Conservation (phyloP, 2,888 invertebrate genomes). For the Eristalinus aeneus region DNA sequence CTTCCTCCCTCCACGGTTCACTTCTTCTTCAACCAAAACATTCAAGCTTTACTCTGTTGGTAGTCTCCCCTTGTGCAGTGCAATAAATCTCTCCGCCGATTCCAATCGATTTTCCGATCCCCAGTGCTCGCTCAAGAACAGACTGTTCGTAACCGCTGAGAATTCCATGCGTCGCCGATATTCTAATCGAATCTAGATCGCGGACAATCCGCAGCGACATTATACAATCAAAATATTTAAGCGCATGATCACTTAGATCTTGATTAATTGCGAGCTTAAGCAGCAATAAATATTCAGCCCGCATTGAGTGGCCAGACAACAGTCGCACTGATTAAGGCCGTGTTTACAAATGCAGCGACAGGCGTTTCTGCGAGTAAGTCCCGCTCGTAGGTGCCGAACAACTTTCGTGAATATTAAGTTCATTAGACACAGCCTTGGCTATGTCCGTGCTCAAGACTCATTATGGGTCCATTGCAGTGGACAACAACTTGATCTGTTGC, state of each 20-base stretch:
- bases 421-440: conserved; percentile 35
- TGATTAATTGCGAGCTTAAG: conserved; percentile 34
- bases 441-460: conserved; percentile 13
- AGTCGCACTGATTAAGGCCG: conserved; percentile 35
- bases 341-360: conserved; percentile 37
- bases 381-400: conserved; percentile 35
- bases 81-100: background rate
- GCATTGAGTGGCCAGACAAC: conserved; percentile 28
- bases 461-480: background rate
- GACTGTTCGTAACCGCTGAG: background rate
- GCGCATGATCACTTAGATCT: conserved; percentile 27
- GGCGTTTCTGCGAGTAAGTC: background rate
- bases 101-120: background rate
- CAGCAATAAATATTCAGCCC: conserved; percentile 47
- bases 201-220: conserved; percentile 23
- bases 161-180: background rate
- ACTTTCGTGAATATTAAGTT: conserved; percentile 49
- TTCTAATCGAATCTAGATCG: background rate
- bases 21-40: too few species aligned
- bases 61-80: too few species aligned
- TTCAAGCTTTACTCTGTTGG: too few species aligned
- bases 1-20: too few species aligned
- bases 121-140: background rate
- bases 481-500: background rate
- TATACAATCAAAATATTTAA: conserved; percentile 50